Percentiles rank a stretch among this genome's conserved stretches.
These are phyloP conservation scores for Microctenopoma stevenorrisi DNA, from an alignment of 2,797 vertebrate genomes.

Conservation along the genomic window DNA sequence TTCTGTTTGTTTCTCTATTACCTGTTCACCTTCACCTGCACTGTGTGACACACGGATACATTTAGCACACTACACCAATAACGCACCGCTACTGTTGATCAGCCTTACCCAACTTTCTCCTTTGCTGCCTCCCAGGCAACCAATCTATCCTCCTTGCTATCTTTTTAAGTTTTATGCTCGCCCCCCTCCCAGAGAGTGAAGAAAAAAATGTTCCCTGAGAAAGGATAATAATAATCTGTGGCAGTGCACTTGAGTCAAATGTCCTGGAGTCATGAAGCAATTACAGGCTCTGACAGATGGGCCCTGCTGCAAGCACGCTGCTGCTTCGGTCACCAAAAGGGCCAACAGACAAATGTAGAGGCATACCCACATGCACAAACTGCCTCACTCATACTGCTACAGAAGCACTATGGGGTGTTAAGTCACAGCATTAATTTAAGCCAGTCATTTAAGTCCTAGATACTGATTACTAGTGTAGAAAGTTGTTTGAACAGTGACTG, in stretches of 20 bases:
- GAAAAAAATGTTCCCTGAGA: slow-evolving; percentile 75
- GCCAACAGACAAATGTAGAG: slow-evolving; percentile 73
- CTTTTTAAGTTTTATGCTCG: slow-evolving; percentile 69
- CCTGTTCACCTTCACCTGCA: slow-evolving; percentile 44
- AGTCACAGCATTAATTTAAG: slow-evolving; percentile 76
- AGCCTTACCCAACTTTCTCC: slow-evolving; percentile 61
- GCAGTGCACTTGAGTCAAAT: slow-evolving; percentile 84
- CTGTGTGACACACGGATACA: slow-evolving; percentile 47
- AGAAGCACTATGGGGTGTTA: slow-evolving; percentile 71
- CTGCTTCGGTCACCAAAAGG: slow-evolving; percentile 75
- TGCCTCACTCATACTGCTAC: slow-evolving; percentile 62
- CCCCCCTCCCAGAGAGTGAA: slow-evolving; percentile 57
- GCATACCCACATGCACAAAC: slow-evolving; percentile 60
- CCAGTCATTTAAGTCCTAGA: slow-evolving; percentile 70
- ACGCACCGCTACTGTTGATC: slow-evolving; percentile 63
- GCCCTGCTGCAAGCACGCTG: slow-evolving; percentile 70
- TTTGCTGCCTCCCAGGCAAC: slow-evolving; percentile 61
- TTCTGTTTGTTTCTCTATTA: slow-evolving; percentile 1
- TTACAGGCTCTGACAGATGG: slow-evolving; percentile 84
- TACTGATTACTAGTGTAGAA: slow-evolving; percentile 64
- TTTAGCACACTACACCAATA: slow-evolving; percentile 54
- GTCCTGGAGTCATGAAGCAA: slow-evolving; percentile 83
- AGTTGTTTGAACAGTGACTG: slow-evolving; percentile 56
- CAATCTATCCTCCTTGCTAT: slow-evolving; percentile 70
- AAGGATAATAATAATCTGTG: slow-evolving; percentile 85